phyloP scores from a whole-genome alignment of 2,888 invertebrate species.

The Acronicta aceris region DNA sequence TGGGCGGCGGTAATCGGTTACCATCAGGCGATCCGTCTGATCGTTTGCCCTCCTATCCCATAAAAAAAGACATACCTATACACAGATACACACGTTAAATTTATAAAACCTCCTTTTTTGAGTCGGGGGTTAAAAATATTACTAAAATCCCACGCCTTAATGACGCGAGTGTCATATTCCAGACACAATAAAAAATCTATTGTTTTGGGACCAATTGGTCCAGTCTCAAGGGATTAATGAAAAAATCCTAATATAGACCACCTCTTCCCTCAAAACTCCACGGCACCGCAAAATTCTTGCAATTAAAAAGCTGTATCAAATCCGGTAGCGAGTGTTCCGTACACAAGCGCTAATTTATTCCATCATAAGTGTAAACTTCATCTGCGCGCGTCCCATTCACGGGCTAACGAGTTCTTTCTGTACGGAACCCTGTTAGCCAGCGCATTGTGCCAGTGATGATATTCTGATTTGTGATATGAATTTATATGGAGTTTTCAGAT shows the following conservation, averaged over 20 bases:
- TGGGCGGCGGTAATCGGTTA: too few relatives aligned
- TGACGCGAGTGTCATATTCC: too few relatives aligned
- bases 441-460: conserved; percentile 32
- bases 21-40: too few relatives aligned
- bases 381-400: conserved; percentile 71
- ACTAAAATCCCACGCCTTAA: too few relatives aligned
- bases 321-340: conserved; percentile 35
- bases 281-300: conserved; percentile 44
- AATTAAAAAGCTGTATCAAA: conserved; percentile 55
- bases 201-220: too few relatives aligned
- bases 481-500: conserved; percentile 12
- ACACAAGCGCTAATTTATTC: conserved; percentile 74
- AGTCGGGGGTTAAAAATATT: too few relatives aligned
- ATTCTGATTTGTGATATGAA: conserved; percentile 54
- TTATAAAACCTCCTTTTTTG: too few relatives aligned
- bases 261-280: not conserved
- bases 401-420: conserved; percentile 66
- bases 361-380: conserved; percentile 77
- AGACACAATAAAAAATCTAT: too few relatives aligned
- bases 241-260: not conserved
- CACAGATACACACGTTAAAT: too few relatives aligned
- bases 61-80: too few relatives aligned
- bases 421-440: conserved; percentile 58
- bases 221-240: too few relatives aligned
- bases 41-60: too few relatives aligned